Evolutionary conservation across 2,888 invertebrate species (phyloP), one percentile per base, ranked within the genome.

Genomic region (Agrochola macilenta): DNA sequence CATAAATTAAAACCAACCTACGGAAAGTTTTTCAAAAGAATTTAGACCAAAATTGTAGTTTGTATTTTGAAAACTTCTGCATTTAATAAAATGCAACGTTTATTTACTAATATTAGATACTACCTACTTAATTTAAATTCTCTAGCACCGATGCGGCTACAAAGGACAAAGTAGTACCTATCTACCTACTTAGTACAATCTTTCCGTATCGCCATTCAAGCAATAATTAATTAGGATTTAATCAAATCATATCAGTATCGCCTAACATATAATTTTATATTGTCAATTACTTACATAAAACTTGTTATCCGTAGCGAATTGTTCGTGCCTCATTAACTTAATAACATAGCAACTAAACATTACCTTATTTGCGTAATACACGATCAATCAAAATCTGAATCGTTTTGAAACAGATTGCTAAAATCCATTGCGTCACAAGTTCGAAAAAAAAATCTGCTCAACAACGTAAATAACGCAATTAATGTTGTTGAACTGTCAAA

Each of bases 191-290:
- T 26, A 65, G 11, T 23, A 23, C 73, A 20, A 8, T 30, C 12
- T 46, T 68, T 79, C 17, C 46, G 39, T 49, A 78, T 58, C 39
- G 14, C 30, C 14, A 26, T 69, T 79, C 54, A 49, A 79, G 76
- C 49, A 69, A 39, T 69, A 39, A 69, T 69, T 46, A 58, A 58
- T 58, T 76, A 49, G 39, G 11, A 39, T 79, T 39, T 79, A 39
- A 69, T 78, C 46, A 78, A 76, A 65, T 46, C 4, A 26, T 64
- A 46, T 46, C 43, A 7, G 17, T 54, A 52, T 17, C 26, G 39
- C 43, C 4, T 30, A 52, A 52, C 52, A n/a, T 43, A 39, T 35
- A 49, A 39, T 72, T 72, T 39, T 52, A 26, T 23, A 39, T 39
- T 72, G 14, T 39, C 26, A 26, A 71, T 70, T 70, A 69, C 5